Evolutionary conservation across 2,113 vertebrate species (phyloP).

Genomic region (Petroica traversi): DNA sequence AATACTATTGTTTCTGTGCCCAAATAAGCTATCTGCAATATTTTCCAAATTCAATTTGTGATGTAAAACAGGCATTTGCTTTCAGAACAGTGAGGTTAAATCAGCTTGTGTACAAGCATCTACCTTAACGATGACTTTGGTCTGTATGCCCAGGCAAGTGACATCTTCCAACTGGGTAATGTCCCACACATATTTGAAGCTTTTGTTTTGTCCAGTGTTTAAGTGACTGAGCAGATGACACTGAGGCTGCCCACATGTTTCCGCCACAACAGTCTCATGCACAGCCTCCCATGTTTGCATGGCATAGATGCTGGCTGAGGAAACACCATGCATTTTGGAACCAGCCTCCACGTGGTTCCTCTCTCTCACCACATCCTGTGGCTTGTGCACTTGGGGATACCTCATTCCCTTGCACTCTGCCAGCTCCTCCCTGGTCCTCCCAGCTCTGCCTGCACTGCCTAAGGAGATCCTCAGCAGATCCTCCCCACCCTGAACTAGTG

Average conservation of each 20-base stretch:
- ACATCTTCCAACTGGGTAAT: background rate
- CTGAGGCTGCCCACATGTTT: background rate
- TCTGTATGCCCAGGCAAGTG: background rate
- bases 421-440: background rate
- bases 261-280: background rate
- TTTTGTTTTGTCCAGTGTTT: background rate
- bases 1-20: background rate
- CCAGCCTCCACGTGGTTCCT: accelerated
- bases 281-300: background rate
- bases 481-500: background rate
- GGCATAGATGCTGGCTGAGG: background rate
- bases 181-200: background rate
- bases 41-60: background rate
- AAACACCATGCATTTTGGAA: accelerated
- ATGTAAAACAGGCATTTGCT: background rate
- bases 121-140: background rate
- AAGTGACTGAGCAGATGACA: background rate
- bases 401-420: background rate
- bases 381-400: background rate
- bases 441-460: background rate
- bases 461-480: background rate
- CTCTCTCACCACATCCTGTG: background rate
- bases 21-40: background rate
- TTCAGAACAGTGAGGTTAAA: background rate
- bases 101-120: background rate